These are phyloP conservation scores for Forbesichthys agassizii DNA, from an alignment of 2,113 vertebrate genomes.

Conservation along the genomic window DNA sequence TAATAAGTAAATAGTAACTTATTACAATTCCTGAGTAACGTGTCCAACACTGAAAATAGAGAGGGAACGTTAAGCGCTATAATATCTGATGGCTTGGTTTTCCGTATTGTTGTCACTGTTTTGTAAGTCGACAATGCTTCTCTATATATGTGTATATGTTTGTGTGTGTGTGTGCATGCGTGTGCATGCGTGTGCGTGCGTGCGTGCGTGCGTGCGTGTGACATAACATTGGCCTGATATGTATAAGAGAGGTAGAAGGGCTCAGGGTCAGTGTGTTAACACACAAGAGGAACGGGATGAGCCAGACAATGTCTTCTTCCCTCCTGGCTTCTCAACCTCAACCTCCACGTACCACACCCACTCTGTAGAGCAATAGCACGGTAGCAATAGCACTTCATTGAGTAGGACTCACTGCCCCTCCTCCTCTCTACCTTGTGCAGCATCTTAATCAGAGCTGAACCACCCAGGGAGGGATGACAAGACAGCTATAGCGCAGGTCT, in stretches of 20 bases:
- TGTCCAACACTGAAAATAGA: slow-evolving; percentile 1
- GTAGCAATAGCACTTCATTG: neutral
- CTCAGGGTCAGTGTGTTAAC: no score
- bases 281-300: no score
- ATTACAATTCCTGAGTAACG: no score
- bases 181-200: neutral
- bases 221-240: neutral
- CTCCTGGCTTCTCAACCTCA: neutral
- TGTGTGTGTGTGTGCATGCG: neutral
- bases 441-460: slow-evolving; percentile 54
- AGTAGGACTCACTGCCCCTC: neutral
- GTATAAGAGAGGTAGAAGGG: no score
- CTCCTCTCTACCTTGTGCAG: neutral
- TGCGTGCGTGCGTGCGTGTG: neutral
- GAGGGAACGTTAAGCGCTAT: slow-evolving; percentile 45
- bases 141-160: no score
- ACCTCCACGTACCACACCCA: neutral
- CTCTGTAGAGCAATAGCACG: neutral
- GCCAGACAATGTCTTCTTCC: neutral
- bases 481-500: neutral
- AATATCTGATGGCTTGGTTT: slow-evolving; percentile 29
- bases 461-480: slow-evolving; percentile 33
- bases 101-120: no score
- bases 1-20: no score
- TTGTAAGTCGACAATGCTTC: no score